These are phyloP conservation scores for Tychaedon coryphoeus DNA, from an alignment of 2,113 vertebrate genomes.

Conservation along the genomic window DNA sequence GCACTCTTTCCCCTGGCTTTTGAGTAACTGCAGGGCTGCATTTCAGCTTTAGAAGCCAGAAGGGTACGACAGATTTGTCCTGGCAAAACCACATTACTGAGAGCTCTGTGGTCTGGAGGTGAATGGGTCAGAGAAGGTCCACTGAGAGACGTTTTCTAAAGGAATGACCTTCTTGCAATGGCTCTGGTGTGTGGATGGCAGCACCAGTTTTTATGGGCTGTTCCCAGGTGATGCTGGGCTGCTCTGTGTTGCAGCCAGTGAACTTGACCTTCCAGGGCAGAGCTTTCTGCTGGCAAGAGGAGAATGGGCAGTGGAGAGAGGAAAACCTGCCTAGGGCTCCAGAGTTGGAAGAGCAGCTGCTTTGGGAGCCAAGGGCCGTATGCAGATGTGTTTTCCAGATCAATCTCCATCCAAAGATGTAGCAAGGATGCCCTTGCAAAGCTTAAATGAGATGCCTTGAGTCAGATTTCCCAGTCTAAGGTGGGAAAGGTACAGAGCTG, in stretches of 20 bases:
- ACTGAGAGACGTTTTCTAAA: background rate
- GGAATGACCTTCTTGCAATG: background rate
- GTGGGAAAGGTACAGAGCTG: background rate
- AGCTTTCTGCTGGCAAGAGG: background rate
- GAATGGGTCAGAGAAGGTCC: background rate
- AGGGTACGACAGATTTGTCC: background rate
- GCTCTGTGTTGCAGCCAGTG: background rate
- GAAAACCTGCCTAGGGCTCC: background rate
- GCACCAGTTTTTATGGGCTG: background rate
- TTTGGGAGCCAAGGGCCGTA: background rate
- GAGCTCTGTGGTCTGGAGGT: background rate
- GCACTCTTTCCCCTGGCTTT: background rate
- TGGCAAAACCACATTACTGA: background rate
- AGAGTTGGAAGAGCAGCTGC: background rate
- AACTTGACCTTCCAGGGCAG: background rate
- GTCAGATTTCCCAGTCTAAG: background rate
- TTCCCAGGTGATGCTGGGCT: background rate
- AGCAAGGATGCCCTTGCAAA: background rate
- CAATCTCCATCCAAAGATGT: background rate
- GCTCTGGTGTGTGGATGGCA: background rate
- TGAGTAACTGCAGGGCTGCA: background rate
- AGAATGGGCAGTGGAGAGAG: rapidly evolving
- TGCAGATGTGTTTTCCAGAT: background rate
- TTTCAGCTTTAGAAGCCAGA: background rate
- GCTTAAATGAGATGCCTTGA: background rate